A percentile compares a stretch with the other conserved stretches of the same genome.
Conservation (phyloP, 2,113 vertebrate species). For the Embiotoca jacksoni region DNA sequence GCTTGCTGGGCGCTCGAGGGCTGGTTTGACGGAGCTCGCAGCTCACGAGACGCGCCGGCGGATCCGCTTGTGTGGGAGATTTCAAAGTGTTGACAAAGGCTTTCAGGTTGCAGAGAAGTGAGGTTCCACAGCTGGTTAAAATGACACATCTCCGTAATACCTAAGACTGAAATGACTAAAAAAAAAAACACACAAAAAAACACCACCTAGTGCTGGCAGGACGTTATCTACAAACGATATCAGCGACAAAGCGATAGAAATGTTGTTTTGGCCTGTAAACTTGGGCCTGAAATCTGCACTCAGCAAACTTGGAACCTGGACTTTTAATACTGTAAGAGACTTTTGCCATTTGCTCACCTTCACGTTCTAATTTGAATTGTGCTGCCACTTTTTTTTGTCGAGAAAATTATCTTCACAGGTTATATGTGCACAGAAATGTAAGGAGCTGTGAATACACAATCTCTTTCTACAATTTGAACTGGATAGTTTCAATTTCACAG, state of each 20-base stretch:
- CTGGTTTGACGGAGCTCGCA: slow-evolving; percentile 43
- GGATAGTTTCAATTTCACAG: slow-evolving; percentile 19
- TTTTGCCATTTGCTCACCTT: not conserved
- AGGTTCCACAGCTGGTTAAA: not conserved
- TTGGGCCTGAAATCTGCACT: not conserved
- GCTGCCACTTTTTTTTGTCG: not conserved
- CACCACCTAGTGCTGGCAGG: too few relatives aligned
- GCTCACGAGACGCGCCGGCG: slow-evolving; percentile 1
- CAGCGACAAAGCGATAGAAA: not conserved
- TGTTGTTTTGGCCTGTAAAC: too few relatives aligned
- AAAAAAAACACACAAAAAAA: not conserved
- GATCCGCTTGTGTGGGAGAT: slow-evolving; percentile 9
- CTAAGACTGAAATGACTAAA: not conserved
- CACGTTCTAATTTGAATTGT: not conserved
- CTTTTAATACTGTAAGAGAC: not conserved
- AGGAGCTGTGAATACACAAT: not conserved
- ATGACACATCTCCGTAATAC: too few relatives aligned
- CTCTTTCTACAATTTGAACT: not conserved
- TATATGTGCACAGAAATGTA: not conserved
- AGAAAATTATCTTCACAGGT: not conserved
- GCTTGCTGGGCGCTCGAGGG: slow-evolving; percentile 20
- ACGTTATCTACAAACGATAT: not conserved
- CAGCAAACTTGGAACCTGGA: not conserved
- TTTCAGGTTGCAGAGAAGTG: not conserved
- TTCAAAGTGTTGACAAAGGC: slow-evolving; percentile 15